Evolutionary conservation across 1,140 invertebrate genomes (phyloP).

Genomic region (Meloidogyne hapla): DNA sequence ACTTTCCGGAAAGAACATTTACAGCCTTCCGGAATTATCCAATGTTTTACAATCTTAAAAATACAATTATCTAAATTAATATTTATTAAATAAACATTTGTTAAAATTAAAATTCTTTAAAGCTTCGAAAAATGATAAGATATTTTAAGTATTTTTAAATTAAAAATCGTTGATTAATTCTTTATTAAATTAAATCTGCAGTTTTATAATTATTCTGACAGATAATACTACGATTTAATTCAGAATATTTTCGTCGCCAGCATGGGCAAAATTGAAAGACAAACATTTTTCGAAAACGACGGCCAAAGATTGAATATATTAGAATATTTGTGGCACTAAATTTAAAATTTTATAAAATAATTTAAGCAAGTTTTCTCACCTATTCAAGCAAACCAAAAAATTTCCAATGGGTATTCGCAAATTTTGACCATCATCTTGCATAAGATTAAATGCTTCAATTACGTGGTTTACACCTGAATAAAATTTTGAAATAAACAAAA

Average conservation of each 20-base stretch:
- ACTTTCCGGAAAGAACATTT: no score
- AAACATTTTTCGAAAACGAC: slow-evolving; percentile 47
- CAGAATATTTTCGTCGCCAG: slow-evolving; percentile 21
- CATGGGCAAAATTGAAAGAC: slow-evolving; percentile 43
- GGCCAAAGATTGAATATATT: slow-evolving; percentile 55
- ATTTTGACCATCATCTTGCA: slow-evolving; percentile 14
- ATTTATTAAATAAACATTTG: no score
- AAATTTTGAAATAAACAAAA: no score
- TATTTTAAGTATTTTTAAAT: no score
- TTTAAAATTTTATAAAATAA: slow-evolving; percentile 10
- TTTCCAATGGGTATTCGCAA: slow-evolving; percentile 59
- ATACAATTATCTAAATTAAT: no score
- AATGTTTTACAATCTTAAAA: no score
- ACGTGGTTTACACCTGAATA: slow-evolving; percentile 56
- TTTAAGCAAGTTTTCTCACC: slow-evolving; percentile 30
- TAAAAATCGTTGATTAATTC: not conserved
- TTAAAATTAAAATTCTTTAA: no score
- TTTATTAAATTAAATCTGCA: not conserved
- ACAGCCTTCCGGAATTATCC: no score
- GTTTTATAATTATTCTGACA: slow-evolving; percentile 16
- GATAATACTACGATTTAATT: slow-evolving; percentile 18
- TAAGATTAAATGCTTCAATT: slow-evolving; percentile 53
- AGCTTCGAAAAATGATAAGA: not conserved
- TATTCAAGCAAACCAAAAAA: slow-evolving; percentile 59
- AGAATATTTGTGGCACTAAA: slow-evolving; percentile 57